Evolutionary conservation across 2,113 vertebrate species (phyloP).

Genomic region (Dryoscopus gambensis): DNA sequence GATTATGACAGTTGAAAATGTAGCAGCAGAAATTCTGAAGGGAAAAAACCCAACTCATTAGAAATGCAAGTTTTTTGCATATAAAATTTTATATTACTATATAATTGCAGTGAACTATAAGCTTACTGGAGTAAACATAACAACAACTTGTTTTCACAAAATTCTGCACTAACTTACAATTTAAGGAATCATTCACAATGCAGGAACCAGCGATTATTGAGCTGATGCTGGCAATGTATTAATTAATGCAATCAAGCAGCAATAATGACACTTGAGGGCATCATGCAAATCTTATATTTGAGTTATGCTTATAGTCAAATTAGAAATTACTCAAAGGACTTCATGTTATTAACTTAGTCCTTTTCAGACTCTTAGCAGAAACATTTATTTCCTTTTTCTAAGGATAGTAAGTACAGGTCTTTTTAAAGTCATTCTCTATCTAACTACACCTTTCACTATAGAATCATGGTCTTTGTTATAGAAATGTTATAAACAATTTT

Average conservation of each 20-base stretch:
- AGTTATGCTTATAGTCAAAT: constrained; percentile 26
- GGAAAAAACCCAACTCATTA: background rate
- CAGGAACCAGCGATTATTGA: background rate
- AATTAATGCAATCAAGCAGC: constrained; percentile 36
- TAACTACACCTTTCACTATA: background rate
- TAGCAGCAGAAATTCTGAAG: background rate
- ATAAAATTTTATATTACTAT: background rate
- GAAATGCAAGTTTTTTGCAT: background rate
- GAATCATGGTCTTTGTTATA: constrained; percentile 39
- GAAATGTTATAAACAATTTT: constrained; percentile 41
- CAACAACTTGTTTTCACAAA: background rate
- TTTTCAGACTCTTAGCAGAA: constrained; percentile 11
- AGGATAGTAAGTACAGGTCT: background rate
- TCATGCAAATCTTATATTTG: constrained; percentile 8
- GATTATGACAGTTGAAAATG: background rate
- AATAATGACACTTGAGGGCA: constrained; percentile 17
- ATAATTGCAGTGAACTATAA: background rate
- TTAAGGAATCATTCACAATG: background rate
- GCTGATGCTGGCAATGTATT: background rate
- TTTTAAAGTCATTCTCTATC: background rate
- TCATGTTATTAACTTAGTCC: background rate
- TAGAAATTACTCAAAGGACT: background rate
- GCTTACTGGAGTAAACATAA: background rate
- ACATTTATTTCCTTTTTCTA: background rate
- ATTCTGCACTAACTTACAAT: background rate